Percentiles rank a stretch among this genome's conserved stretches.
phyloP scores from a whole-genome alignment of 2,113 vertebrate species.

The Natator depressus region DNA sequence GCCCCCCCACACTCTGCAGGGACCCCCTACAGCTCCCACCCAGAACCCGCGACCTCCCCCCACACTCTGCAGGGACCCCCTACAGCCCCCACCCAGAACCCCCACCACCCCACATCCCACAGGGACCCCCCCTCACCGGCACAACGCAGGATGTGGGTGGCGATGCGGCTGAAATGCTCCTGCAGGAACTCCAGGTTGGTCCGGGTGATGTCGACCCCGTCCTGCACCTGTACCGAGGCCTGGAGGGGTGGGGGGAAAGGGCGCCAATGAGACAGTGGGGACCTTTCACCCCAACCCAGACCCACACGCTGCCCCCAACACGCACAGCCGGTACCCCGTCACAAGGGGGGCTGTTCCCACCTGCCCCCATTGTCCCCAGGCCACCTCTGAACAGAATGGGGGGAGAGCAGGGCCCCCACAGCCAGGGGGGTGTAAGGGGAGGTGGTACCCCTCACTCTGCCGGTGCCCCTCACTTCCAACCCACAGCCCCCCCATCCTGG shows the following conservation, averaged over 20 bases:
- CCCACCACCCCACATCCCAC: not conserved
- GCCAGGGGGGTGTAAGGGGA: no score
- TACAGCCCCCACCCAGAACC: no score
- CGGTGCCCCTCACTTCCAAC: not conserved
- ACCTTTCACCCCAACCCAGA: not conserved
- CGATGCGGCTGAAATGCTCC: conserved; percentile 88
- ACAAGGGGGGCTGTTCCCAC: no score
- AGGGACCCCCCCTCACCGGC: conserved; percentile 72
- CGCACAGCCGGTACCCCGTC: no score
- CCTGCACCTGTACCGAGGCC: conserved; percentile 87
- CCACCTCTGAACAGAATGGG: no score
- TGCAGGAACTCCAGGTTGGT: conserved; percentile 91
- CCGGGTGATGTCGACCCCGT: conserved; percentile 88
- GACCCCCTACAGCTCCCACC: no score
- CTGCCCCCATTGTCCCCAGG: no score
- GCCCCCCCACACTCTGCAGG: no score
- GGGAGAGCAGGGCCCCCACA: not conserved
- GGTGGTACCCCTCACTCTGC: not conserved
- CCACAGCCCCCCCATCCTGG: not conserved
- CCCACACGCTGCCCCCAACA: no score
- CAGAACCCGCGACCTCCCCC: no score
- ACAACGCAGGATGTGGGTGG: conserved; percentile 89
- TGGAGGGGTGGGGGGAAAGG: conserved; percentile 35
- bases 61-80: not conserved
- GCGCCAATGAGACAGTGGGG: not conserved